phyloP scores from a whole-genome alignment of 2,888 invertebrate genomes.

The Oscheius onirici region DNA sequence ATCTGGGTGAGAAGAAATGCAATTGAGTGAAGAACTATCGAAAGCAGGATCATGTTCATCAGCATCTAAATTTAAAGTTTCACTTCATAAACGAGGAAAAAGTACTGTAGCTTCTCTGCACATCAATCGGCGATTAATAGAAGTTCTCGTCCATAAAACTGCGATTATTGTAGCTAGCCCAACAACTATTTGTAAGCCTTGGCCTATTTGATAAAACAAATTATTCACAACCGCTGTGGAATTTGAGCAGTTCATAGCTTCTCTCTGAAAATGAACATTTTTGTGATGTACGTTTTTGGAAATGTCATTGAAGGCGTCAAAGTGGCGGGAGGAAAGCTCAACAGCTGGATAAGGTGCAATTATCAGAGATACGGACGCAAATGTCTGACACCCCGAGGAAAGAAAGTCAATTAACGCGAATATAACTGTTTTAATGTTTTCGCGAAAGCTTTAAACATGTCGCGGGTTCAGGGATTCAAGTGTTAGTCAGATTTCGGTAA shows the following conservation, averaged over 20 bases:
- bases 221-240: neutral
- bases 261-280: no score
- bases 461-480: no score
- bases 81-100: neutral
- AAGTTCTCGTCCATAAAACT: neutral
- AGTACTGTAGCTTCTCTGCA: slow-evolving; percentile 1
- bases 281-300: no score
- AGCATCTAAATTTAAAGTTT: neutral
- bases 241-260: neutral
- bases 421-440: no score
- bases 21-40: neutral
- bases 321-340: no score
- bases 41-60: neutral
- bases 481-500: no score
- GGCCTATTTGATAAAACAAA: neutral
- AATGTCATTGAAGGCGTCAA: no score
- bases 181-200: neutral
- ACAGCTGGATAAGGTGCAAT: no score
- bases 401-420: no score
- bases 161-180: neutral
- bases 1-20: neutral
- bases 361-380: no score
- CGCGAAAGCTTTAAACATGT: no score
- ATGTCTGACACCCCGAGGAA: no score
- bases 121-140: neutral